These are phyloP conservation scores for Helostoma temminkii DNA, from an alignment of 2,797 vertebrate species.

Conservation along the genomic window DNA sequence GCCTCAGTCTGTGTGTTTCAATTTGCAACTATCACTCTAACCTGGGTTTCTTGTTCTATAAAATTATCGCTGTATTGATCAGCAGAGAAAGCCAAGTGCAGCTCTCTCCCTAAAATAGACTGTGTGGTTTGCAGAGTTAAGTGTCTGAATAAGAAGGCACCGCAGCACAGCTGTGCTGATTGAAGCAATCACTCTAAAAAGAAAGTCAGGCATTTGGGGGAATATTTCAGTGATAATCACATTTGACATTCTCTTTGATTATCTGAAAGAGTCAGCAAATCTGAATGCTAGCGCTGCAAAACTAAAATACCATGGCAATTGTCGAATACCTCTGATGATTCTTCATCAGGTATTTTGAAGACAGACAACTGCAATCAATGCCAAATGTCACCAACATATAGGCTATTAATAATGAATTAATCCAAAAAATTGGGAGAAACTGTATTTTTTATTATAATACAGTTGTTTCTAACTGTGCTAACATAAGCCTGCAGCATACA, in stretches of 20 bases:
- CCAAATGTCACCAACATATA: constrained; percentile 17
- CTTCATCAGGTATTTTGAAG: constrained; percentile 25
- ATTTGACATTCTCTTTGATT: constrained; percentile 72
- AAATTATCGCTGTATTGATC: constrained; percentile 74
- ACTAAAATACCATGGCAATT: constrained; percentile 17
- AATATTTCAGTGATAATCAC: constrained; percentile 67
- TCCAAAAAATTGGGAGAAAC: constrained; percentile 28
- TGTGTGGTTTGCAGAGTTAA: constrained; percentile 65
- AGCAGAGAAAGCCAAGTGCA: constrained; percentile 62
- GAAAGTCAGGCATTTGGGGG: constrained; percentile 52
- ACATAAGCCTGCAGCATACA: constrained; percentile 49
- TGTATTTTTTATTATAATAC: constrained; percentile 20
- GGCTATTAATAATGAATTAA: constrained; percentile 44
- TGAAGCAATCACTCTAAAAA: constrained; percentile 62
- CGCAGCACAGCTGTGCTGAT: constrained; percentile 61
- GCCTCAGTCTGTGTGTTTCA: constrained; percentile 58
- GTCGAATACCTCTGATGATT: constrained; percentile 22
- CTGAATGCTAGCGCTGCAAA: constrained; percentile 57
- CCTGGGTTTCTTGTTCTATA: constrained; percentile 56
- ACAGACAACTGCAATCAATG: constrained; percentile 22
- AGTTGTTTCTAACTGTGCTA: constrained; percentile 18
- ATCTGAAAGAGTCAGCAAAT: constrained; percentile 67
- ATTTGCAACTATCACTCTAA: constrained; percentile 59
- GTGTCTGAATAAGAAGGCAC: constrained; percentile 54
- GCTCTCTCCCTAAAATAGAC: constrained; percentile 52